Conservation (phyloP, 2,888 invertebrate genomes). For the Bhutanitis thaidina region DNA sequence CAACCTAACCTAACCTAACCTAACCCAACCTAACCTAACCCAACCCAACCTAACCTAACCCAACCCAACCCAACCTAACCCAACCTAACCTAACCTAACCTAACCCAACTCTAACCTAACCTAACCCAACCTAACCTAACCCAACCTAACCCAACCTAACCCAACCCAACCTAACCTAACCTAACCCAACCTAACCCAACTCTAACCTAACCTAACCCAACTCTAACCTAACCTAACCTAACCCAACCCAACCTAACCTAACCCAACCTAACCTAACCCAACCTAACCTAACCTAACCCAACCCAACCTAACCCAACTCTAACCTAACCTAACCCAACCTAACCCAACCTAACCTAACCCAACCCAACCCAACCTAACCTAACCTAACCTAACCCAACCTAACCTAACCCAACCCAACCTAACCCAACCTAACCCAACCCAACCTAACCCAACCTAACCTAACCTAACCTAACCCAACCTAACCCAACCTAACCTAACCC, state of each 20-base stretch:
- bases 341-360: background rate
- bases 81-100: background rate
- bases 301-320: background rate
- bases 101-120: background rate
- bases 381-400: conserved; percentile 15
- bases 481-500: too few relatives aligned
- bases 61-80: conserved; percentile 1
- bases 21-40: background rate
- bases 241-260: too few relatives aligned
- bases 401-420: conserved; percentile 19
- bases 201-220: too few relatives aligned
- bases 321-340: background rate
- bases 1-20: conserved; percentile 10
- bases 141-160: conserved; percentile 9
- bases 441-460: too few relatives aligned
- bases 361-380: background rate
- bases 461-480: conserved; percentile 5
- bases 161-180: conserved; percentile 4
- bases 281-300: background rate
- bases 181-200: conserved; percentile 1
- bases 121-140: background rate
- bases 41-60: background rate
- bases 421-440: conserved; percentile 6
- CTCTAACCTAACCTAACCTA: too few relatives aligned
- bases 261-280: too few relatives aligned